Evolutionary conservation across 1,140 invertebrate genomes (phyloP).

Genomic region (Microplitis mediator): DNA sequence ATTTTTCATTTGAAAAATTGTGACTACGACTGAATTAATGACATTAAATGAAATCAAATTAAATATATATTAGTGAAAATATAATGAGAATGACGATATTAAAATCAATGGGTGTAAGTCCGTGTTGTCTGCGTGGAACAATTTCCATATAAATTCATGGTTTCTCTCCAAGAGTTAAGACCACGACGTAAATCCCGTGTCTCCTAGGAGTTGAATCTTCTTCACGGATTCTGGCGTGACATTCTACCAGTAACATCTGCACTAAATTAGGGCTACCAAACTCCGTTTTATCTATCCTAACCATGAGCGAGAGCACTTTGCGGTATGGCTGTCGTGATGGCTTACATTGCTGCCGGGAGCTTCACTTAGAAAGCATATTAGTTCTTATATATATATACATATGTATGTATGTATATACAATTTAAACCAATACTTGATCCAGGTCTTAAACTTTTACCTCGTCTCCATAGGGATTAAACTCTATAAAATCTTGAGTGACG

Average conservation of each 20-base stretch:
- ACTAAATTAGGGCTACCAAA: slow-evolving; percentile 55
- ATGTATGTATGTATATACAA: background rate
- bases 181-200: slow-evolving; percentile 40
- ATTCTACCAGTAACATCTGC: slow-evolving; percentile 49
- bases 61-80: no score
- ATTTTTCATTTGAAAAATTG: no score
- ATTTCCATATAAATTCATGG: slow-evolving; percentile 29
- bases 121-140: background rate
- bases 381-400: slow-evolving; percentile 19
- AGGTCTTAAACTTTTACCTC: background rate
- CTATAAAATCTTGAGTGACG: no score
- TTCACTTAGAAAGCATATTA: slow-evolving; percentile 26
- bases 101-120: background rate
- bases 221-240: slow-evolving; percentile 32
- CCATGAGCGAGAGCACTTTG: slow-evolving; percentile 30
- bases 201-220: slow-evolving; percentile 23
- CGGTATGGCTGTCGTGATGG: slow-evolving; percentile 34
- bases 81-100: no score
- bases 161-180: background rate
- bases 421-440: slow-evolving; percentile 13
- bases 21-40: no score
- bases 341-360: slow-evolving; percentile 17
- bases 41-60: no score
- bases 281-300: slow-evolving; percentile 40
- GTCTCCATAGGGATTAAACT: no score